These are phyloP conservation scores for Rhabdomys pumilio DNA, from an alignment of 2,797 vertebrate genomes.

Conservation along the genomic window DNA sequence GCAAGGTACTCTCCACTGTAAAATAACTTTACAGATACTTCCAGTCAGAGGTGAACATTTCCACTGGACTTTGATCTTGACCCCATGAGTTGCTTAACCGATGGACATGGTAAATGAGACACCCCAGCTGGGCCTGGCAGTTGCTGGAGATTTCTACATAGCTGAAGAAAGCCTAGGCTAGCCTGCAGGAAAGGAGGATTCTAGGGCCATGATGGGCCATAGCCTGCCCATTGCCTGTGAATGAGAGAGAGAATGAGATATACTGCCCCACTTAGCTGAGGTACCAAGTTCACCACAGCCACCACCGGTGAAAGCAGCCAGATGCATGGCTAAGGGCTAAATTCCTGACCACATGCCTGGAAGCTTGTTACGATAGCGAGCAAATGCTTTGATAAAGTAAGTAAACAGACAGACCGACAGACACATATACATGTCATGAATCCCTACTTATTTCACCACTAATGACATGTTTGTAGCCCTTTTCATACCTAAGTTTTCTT, in stretches of 20 bases:
- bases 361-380: neutral
- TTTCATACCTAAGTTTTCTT: neutral
- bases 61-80: neutral
- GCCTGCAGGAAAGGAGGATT: neutral
- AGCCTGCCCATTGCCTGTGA: neutral
- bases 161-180: neutral
- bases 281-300: neutral
- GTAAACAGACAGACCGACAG: neutral
- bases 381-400: neutral
- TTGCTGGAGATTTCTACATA: neutral
- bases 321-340: too few relatives aligned
- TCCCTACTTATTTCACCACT: slow-evolving; percentile 19
- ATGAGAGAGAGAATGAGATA: neutral
- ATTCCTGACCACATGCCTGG: neutral
- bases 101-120: neutral
- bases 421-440: neutral
- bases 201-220: neutral
- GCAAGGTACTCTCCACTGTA: neutral
- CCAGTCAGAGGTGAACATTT: neutral
- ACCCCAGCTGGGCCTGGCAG: neutral
- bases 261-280: neutral
- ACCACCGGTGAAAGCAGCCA: neutral
- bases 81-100: neutral
- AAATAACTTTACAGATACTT: neutral
- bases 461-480: neutral